Percentiles rank a stretch among this genome's conserved stretches.
Conservation (phyloP, 2,113 vertebrate species). For the Hassar affinis region DNA sequence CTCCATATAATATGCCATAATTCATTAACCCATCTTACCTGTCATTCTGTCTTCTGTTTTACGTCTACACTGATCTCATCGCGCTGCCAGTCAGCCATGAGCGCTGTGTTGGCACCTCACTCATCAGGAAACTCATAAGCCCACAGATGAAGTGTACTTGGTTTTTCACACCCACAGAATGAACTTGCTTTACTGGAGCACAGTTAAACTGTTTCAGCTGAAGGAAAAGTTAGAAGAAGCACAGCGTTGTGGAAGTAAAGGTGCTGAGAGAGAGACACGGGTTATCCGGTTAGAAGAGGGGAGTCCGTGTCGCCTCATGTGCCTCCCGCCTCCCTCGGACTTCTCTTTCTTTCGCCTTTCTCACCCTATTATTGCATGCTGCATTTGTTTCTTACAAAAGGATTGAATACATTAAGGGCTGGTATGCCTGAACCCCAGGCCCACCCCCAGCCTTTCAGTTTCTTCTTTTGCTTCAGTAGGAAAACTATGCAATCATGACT, state of each 20-base stretch:
- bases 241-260: neutral
- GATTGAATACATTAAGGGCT: slow-evolving; percentile 71
- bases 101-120: neutral
- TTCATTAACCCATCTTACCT: slow-evolving; percentile 5
- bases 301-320: neutral
- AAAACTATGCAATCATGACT: slow-evolving; percentile 43
- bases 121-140: neutral
- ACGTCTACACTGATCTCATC: neutral
- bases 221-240: neutral
- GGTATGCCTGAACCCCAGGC: slow-evolving; percentile 51
- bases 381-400: slow-evolving; percentile 75
- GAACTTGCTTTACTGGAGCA: neutral
- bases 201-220: neutral
- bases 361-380: slow-evolving; percentile 66
- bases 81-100: neutral
- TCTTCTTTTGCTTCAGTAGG: slow-evolving; percentile 56
- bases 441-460: slow-evolving; percentile 54
- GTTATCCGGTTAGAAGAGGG: slow-evolving; percentile 2
- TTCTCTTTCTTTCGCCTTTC: slow-evolving; percentile 47
- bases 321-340: slow-evolving; percentile 40
- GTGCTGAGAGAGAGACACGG: neutral
- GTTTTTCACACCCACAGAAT: slow-evolving; percentile 25
- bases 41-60: neutral
- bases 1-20: neutral
- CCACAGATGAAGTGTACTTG: neutral